Conservation (phyloP, 2,888 invertebrate genomes). For the Tromatobia lineatoria region DNA sequence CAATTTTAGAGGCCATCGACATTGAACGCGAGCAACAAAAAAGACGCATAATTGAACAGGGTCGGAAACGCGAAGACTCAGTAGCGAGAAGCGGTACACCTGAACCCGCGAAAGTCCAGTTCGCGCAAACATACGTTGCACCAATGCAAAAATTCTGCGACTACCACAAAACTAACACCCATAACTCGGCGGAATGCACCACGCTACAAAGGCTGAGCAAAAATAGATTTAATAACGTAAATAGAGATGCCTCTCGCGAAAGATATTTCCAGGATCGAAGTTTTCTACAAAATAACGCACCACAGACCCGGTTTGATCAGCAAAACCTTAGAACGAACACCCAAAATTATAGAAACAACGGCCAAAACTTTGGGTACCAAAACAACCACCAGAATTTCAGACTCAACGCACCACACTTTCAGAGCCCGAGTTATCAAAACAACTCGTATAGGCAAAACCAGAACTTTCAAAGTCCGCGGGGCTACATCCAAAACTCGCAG, state of each 20-base stretch:
- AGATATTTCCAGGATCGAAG: background rate
- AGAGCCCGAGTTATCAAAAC: too few species aligned
- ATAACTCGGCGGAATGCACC: background rate
- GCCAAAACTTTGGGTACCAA: too few species aligned
- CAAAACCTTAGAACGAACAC: background rate
- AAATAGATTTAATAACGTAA: background rate
- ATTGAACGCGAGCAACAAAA: background rate
- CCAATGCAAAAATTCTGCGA: background rate
- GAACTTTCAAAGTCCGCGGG: too few species aligned
- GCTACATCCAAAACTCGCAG: background rate
- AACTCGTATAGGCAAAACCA: too few species aligned
- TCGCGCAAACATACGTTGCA: background rate
- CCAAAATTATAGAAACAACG: background rate
- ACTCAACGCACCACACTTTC: too few species aligned
- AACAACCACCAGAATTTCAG: too few species aligned
- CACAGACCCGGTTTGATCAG: too few species aligned
- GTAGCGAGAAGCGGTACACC: background rate
- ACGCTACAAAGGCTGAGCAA: background rate
- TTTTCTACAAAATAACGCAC: too few species aligned
- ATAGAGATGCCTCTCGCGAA: conserved; percentile 3
- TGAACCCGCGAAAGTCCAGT: background rate
- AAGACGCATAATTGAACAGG: background rate
- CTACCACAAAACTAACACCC: background rate
- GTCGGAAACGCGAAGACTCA: background rate
- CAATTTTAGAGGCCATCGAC: background rate